Evolutionary conservation across 1,140 invertebrate genomes (phyloP).

Genomic region (Drosophila insularis): DNA sequence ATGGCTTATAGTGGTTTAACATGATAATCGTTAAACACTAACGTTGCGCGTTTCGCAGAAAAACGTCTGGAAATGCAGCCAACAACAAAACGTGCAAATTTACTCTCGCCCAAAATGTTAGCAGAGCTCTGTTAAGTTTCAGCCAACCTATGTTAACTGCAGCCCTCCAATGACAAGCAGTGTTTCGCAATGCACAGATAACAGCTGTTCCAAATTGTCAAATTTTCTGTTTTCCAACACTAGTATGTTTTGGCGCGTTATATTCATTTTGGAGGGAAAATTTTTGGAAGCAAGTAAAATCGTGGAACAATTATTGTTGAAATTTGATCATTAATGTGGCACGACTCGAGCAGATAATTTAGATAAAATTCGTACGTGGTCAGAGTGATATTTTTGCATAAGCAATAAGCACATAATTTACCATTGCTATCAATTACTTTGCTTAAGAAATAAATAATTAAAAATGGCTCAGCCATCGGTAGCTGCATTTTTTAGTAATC

Average conservation of each 20-base stretch:
- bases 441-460: constrained; percentile 27
- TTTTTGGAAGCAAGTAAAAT: constrained; percentile 45
- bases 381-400: constrained; percentile 40
- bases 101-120: constrained; percentile 32
- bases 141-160: constrained; percentile 47
- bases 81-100: constrained; percentile 43
- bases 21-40: constrained; percentile 23
- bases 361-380: constrained; percentile 49
- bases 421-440: constrained; percentile 25
- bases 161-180: constrained; percentile 28
- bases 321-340: constrained; percentile 66
- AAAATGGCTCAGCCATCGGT: constrained; percentile 88
- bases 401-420: constrained; percentile 37
- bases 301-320: constrained; percentile 73
- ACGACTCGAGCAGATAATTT: constrained; percentile 48
- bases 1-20: constrained; percentile 32
- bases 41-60: constrained; percentile 35
- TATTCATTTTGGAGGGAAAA: constrained; percentile 68
- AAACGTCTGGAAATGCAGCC: constrained; percentile 31
- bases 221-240: constrained; percentile 22
- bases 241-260: constrained; percentile 62
- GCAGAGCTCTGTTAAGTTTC: constrained; percentile 29
- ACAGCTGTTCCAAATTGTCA: constrained; percentile 37
- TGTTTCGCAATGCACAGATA: not conserved
- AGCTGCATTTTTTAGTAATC: constrained; percentile 87